Percentiles rank a stretch among this genome's conserved stretches.
Conservation (phyloP, 2,797 vertebrate species). For the Alca torda region DNA sequence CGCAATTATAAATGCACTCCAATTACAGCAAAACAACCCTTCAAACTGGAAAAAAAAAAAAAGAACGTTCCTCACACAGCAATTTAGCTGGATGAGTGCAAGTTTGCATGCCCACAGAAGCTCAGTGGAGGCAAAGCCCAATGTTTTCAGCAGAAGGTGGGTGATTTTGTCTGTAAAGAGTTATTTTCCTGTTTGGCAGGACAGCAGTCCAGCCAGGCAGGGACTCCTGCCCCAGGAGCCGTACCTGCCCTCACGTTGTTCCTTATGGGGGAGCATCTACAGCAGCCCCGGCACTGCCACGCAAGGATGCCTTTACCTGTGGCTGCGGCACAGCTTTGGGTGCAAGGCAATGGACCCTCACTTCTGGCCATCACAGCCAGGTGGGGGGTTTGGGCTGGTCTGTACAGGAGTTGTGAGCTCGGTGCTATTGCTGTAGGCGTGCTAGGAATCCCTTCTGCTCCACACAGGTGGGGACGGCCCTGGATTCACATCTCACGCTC, state of each 20-base stretch:
- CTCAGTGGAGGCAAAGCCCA: background rate
- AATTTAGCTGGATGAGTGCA: background rate
- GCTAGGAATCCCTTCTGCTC: background rate
- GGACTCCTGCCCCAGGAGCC: background rate
- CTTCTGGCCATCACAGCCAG: background rate
- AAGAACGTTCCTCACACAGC: background rate
- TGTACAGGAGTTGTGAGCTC: background rate
- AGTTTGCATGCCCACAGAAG: background rate
- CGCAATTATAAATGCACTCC: background rate
- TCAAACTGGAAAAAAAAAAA: background rate
- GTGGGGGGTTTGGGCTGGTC: background rate
- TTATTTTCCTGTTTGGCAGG: background rate
- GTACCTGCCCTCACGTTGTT: background rate
- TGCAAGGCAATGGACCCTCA: background rate
- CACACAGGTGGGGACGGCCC: background rate
- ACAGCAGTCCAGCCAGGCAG: no score
- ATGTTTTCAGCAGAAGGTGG: background rate
- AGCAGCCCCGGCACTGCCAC: background rate
- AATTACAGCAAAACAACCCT: background rate
- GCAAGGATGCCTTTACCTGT: background rate
- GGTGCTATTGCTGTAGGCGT: background rate
- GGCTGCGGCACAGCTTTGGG: background rate
- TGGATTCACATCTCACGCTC: background rate
- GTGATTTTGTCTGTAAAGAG: background rate
- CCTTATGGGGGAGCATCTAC: background rate